Evolutionary conservation across 1,140 invertebrate genomes (phyloP), one percentile per base, ranked within the genome.

Genomic region (Diabrotica virgifera): DNA sequence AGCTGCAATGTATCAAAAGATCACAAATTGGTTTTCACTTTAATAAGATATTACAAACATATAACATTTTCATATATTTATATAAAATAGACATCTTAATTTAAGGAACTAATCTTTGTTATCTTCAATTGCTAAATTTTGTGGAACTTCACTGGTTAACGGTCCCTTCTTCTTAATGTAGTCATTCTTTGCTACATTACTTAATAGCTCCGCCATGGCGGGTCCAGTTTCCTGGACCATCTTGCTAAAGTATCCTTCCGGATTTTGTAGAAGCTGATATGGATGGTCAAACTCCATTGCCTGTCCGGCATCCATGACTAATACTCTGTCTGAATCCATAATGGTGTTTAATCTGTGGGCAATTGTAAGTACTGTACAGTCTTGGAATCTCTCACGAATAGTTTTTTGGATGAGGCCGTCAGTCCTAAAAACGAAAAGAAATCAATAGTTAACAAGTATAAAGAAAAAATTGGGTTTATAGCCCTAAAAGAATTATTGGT

Each of bases 271-370:
- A n/a, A 79, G 63, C n/a, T 69, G 65, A 51, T 71, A 63, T 2
- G 77, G 76, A 69, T 74, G 72, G 59, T 72, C 76, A 58, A 77
- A 77, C 70, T 79, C 76, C 51, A 75, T 66, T 0, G 74, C 65
- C 13, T 69, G 63, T 5, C 77, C 76, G 37, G 63, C 64, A 53
- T 79, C 75, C 76, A 79, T 76, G 6, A 79, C 76, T 36, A 79
- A 70, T 6, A 87, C 67, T 5, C 56, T 63, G 64, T 69, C 70
- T 10, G 80, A 84, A 68, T 89, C 86, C 81, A 94, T 85, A 12
- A 94, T 88, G 5, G 91, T 94, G 73, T 91, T 87, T 9, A 93
- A 77, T 62, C 90, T 81, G 78, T 92, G 90, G 14, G 90, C 90
- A 59, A 92, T 90, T 0, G 90, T 90, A 5, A 93, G 76, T 8